Evolutionary conservation across 2,113 vertebrate genomes (phyloP), one percentile per base, ranked within the genome.

Genomic region (Taurulus bubalis): DNA sequence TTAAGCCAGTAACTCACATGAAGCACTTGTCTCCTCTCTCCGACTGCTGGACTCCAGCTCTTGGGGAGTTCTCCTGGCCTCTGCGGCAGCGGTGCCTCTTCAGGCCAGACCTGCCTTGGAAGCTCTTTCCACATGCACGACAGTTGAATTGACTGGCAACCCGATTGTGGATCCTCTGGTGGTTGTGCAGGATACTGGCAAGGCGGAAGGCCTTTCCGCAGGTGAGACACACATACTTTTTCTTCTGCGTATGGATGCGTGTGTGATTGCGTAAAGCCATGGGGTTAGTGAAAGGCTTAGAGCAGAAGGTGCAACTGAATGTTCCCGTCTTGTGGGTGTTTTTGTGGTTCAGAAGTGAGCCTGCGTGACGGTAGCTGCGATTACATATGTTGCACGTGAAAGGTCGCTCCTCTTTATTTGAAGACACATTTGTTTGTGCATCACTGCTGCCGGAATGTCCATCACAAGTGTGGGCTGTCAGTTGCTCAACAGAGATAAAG

Each of bases 121-220:
- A 97, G 67, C 90, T 93, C 70, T 95, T 96, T 15, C 95, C 94
- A 80, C 96, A 97, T 0, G 70, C 91, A 0, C 92, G 85, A 42
- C 96, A 97, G 80, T 90, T 91, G 91, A 96, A 95, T 82, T 94
- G 93, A 40, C 89, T 92, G 1, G 79, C 83, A 24, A 49, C 86
- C n/a, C 90, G 87, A 47, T 81, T 83, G 87, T 96, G 96, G 80
- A 94, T 80, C 89, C 94, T 95, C 81, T 95, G 93, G 84, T 97
- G 96, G 88, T 94, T 95, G 81, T 94, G 92, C 30, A 96, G 94
- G 75, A 96, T 94, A 30, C 90, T 94, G 45, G 95, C 95, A 26
- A 94, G 93, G 58, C 94, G 95, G 85, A 97, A 97, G 47, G 95
- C 92, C 87, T 96, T 94, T 6, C 96, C 95, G 6, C 96, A 96